Evolutionary conservation across 2,888 invertebrate species (phyloP).

Genomic region (Mesoligia furuncula): DNA sequence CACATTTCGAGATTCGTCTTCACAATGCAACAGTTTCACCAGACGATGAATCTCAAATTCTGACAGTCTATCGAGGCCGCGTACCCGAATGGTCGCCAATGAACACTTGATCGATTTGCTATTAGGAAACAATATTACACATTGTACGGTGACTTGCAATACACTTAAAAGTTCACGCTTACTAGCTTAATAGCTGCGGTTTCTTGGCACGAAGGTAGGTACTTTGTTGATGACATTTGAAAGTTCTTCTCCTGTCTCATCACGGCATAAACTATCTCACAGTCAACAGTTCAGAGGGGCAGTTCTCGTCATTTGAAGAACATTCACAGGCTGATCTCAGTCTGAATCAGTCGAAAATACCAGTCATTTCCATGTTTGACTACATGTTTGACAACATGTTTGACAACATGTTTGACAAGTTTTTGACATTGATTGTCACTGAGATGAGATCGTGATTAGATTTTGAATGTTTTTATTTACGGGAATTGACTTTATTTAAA

Average conservation of each 20-base stretch:
- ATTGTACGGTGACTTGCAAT: slow-evolving; percentile 61
- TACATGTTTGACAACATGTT: background rate
- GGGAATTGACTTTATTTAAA: background rate
- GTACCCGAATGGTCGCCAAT: slow-evolving; percentile 25
- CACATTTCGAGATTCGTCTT: background rate
- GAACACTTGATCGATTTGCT: slow-evolving; percentile 49
- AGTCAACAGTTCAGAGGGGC: background rate
- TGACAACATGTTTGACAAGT: background rate
- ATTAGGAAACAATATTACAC: slow-evolving; percentile 56
- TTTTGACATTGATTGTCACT: background rate
- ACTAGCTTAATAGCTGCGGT: background rate
- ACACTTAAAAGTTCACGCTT: slow-evolving; percentile 58
- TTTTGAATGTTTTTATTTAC: background rate
- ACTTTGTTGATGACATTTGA: background rate
- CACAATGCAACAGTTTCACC: slow-evolving; percentile 16
- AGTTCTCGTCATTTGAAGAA: background rate
- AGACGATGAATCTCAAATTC: slow-evolving; percentile 42
- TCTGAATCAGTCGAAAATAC: background rate
- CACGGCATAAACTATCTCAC: background rate
- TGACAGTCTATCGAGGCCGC: slow-evolving; percentile 52
- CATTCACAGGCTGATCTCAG: background rate
- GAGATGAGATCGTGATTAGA: background rate
- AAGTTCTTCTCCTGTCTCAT: background rate
- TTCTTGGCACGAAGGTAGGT: background rate
- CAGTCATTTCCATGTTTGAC: background rate